These are phyloP conservation scores for Papilio dardanus DNA, from an alignment of 1,140 invertebrate species.

Conservation along the genomic window DNA sequence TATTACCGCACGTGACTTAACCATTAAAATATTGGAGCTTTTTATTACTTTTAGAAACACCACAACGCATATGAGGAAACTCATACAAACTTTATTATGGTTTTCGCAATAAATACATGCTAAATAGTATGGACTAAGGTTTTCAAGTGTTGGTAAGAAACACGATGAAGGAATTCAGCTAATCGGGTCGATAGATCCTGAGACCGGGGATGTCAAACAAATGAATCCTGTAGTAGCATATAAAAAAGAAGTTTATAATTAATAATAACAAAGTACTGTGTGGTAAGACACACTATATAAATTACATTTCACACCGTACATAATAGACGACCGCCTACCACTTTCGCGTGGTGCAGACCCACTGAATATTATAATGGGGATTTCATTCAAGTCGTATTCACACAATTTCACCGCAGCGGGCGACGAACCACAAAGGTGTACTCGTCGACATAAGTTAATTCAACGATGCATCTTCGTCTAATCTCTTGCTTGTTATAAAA, in stretches of 20 bases:
- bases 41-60: neutral
- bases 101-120: neutral
- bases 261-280: neutral
- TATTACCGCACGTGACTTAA: conserved; percentile 6
- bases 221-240: neutral
- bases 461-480: conserved; percentile 22
- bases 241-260: neutral
- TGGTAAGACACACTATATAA: conserved; percentile 7
- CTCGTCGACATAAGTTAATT: conserved; percentile 28
- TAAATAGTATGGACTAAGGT: no score
- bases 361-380: neutral
- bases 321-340: neutral
- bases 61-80: neutral
- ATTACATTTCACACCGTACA: neutral
- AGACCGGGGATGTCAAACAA: neutral
- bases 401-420: conserved; percentile 27
- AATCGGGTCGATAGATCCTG: no score
- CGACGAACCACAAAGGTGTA: conserved; percentile 11
- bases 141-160: neutral
- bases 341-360: neutral
- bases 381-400: conserved; percentile 25
- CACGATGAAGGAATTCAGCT: no score
- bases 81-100: neutral
- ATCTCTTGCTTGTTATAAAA: conserved; percentile 19
- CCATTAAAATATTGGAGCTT: conserved; percentile 7